Evolutionary conservation across 2,888 invertebrate species (phyloP).

Genomic region (Tipula vernalis): DNA sequence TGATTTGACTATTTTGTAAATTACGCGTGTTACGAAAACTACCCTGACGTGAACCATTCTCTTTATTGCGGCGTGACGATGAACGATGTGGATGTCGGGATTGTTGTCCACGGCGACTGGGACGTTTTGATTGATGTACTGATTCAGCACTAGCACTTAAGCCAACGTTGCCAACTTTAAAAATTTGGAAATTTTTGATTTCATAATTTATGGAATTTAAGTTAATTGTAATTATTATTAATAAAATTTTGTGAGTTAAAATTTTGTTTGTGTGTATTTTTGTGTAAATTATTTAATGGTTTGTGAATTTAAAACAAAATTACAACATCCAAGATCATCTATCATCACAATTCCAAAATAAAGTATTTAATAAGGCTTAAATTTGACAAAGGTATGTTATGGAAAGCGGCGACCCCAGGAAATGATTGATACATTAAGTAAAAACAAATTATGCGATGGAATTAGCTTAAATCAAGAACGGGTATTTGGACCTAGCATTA

Average conservation of each 20-base stretch:
- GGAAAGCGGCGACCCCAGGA: too few species aligned
- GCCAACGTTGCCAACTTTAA: slow-evolving; percentile 43
- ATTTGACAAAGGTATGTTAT: neutral
- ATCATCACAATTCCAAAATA: neutral
- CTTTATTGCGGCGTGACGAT: slow-evolving; percentile 43
- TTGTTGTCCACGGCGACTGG: slow-evolving; percentile 41
- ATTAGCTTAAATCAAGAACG: too few species aligned
- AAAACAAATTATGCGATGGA: too few species aligned
- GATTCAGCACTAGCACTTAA: slow-evolving; percentile 51
- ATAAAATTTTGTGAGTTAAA: neutral
- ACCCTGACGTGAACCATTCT: slow-evolving; percentile 34
- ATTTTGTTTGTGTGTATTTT: neutral
- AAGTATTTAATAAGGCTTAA: neutral
- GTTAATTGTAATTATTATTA: neutral
- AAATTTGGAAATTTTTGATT: neutral
- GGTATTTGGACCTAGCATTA: too few species aligned
- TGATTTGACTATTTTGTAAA: neutral
- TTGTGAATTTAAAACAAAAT: neutral
- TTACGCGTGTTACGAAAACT: slow-evolving; percentile 7
- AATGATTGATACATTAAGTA: too few species aligned
- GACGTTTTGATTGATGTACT: slow-evolving; percentile 45
- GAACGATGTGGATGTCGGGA: slow-evolving; percentile 40
- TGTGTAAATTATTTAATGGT: neutral
- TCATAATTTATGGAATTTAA: neutral
- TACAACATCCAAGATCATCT: neutral